Conservation (phyloP, 2,888 invertebrate species). For the Hypomecis punctinalis region DNA sequence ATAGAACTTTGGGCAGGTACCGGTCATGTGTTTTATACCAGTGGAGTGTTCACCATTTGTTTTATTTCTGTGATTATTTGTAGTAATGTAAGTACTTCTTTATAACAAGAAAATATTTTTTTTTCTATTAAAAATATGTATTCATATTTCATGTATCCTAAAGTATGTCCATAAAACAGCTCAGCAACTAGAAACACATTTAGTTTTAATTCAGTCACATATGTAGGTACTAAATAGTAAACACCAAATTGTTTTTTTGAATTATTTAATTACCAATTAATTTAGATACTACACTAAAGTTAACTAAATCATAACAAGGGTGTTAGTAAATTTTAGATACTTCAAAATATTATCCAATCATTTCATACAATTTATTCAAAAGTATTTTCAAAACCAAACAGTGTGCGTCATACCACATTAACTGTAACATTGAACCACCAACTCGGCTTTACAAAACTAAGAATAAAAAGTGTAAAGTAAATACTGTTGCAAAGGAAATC, state of each 20-base stretch:
- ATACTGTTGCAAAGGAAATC: background rate
- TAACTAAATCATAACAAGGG: background rate
- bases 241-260: background rate
- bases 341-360: too few species aligned
- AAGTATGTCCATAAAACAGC: too few species aligned
- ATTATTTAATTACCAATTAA: background rate
- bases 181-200: too few species aligned
- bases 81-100: too few species aligned
- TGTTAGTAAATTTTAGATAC: background rate
- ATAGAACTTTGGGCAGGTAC: background rate
- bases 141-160: too few species aligned
- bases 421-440: conserved; percentile 15
- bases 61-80: too few species aligned
- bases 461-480: background rate
- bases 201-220: too few species aligned
- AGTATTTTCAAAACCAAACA: background rate
- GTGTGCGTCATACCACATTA: background rate
- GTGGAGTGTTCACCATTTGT: too few species aligned
- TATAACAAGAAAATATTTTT: too few species aligned
- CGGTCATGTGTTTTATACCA: too few species aligned
- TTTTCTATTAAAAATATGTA: too few species aligned
- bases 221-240: background rate
- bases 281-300: background rate
- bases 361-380: too few species aligned
- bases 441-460: background rate